These are phyloP conservation scores for Protosalanx chinensis DNA, from an alignment of 2,797 vertebrate genomes.

Conservation along the genomic window DNA sequence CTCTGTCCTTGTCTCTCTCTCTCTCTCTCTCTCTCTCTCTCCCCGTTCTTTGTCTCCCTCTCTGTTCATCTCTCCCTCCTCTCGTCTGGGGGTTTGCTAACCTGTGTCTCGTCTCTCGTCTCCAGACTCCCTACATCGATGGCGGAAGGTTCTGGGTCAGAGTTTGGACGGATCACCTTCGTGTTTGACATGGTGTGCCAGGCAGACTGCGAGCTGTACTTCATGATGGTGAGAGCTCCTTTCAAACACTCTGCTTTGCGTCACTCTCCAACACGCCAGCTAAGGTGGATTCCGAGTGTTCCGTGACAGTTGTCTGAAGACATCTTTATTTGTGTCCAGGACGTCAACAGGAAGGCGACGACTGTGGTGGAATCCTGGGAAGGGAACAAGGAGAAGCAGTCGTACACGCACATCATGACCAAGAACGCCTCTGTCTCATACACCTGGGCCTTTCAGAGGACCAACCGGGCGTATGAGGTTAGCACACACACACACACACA, in stretches of 20 bases:
- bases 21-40: constrained; percentile 8
- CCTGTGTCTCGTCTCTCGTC: constrained; percentile 1
- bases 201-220: constrained; percentile 92
- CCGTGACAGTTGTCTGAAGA: neutral
- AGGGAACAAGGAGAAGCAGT: constrained; percentile 84
- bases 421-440: constrained; percentile 92
- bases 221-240: constrained; percentile 88
- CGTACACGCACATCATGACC: constrained; percentile 86
- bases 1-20: neutral
- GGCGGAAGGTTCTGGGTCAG: constrained; percentile 77
- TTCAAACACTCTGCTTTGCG: neutral
- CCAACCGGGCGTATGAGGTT: constrained; percentile 87
- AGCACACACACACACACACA: constrained; percentile 54
- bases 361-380: constrained; percentile 95
- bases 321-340: constrained; percentile 64
- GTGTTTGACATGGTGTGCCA: constrained; percentile 91
- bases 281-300: neutral
- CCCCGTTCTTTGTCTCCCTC: neutral
- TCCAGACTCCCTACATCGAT: constrained; percentile 85
- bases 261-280: neutral
- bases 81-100: constrained; percentile 13
- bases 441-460: constrained; percentile 98
- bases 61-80: constrained; percentile 10
- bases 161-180: constrained; percentile 90
- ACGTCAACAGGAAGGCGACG: constrained; percentile 90